Evolutionary conservation across 2,797 vertebrate species (phyloP).

Genomic region (Coccyzus lansbergi): DNA sequence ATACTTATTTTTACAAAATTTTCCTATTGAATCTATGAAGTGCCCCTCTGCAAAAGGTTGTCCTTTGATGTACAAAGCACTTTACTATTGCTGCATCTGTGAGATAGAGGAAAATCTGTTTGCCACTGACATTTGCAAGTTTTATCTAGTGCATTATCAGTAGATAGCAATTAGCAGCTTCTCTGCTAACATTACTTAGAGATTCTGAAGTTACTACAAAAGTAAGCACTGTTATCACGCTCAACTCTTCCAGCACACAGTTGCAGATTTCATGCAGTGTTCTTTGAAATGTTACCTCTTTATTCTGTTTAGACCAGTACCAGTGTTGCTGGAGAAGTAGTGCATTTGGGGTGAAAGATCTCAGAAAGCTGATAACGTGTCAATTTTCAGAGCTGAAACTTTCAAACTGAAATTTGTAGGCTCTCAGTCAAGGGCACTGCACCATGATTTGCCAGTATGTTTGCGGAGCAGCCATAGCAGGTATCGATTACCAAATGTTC

Average conservation of each 20-base stretch:
- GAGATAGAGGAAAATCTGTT: not conserved
- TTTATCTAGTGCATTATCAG: not conserved
- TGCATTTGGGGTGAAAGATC: slow-evolving; percentile 78
- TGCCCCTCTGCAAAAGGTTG: not conserved
- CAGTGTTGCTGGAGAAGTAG: slow-evolving; percentile 79
- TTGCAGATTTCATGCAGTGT: not conserved
- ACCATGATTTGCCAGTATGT: slow-evolving; percentile 75
- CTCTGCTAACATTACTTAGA: not conserved
- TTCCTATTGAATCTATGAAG: not conserved
- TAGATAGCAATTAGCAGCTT: not conserved
- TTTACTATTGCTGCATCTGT: not conserved
- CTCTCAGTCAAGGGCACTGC: slow-evolving; percentile 71
- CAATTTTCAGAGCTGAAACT: slow-evolving; percentile 82
- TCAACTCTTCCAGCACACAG: not conserved
- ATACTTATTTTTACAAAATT: not conserved
- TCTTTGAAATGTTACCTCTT: not conserved
- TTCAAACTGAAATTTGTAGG: slow-evolving; percentile 80
- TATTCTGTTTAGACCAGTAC: slow-evolving; percentile 72
- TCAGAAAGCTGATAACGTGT: slow-evolving; percentile 74
- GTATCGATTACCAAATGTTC: slow-evolving; percentile 78
- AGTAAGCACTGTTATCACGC: not conserved
- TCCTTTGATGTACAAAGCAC: not conserved
- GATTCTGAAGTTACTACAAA: not conserved
- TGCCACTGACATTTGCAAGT: not conserved
- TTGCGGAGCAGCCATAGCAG: slow-evolving; percentile 76